A percentile compares a stretch with the other conserved stretches of the same genome.
Conservation (phyloP, 1,140 invertebrate genomes). For the Adoxophyes honmai region DNA sequence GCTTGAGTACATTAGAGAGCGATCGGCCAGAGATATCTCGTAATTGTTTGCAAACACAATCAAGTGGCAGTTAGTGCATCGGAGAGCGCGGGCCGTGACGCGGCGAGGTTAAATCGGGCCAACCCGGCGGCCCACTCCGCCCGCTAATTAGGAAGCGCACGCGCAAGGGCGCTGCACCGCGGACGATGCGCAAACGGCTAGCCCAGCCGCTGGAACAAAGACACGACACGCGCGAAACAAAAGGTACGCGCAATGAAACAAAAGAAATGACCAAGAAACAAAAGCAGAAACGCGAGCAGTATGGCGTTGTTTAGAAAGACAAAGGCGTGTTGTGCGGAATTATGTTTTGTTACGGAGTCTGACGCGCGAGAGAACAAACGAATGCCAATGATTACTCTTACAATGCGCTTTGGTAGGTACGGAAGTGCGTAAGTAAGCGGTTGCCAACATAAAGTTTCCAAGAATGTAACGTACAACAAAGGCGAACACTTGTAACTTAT, state of each 20-base stretch:
- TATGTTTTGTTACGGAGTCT: slow-evolving; percentile 38
- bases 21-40: too few relatives aligned
- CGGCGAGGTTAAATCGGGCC: slow-evolving; percentile 54
- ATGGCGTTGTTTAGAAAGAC: slow-evolving; percentile 35
- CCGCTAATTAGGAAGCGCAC: slow-evolving; percentile 66
- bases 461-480: too few relatives aligned
- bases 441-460: not conserved
- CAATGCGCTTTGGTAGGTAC: slow-evolving; percentile 22
- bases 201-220: slow-evolving; percentile 33
- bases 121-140: slow-evolving; percentile 48
- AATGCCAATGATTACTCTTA: slow-evolving; percentile 22
- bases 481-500: too few relatives aligned
- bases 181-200: slow-evolving; percentile 29
- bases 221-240: slow-evolving; percentile 29
- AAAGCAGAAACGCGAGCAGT: slow-evolving; percentile 36
- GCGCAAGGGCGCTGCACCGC: slow-evolving; percentile 54
- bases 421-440: slow-evolving; percentile 32
- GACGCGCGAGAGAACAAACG: slow-evolving; percentile 22
- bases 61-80: slow-evolving; percentile 5
- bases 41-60: not conserved
- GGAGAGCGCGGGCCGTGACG: slow-evolving; percentile 38
- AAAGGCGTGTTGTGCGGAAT: slow-evolving; percentile 43
- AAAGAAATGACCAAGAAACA: slow-evolving; percentile 38
- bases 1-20: too few relatives aligned
- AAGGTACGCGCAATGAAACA: slow-evolving; percentile 37